These are phyloP conservation scores for Xestia c-nigrum DNA, from an alignment of 2,888 invertebrate genomes.

Conservation along the genomic window DNA sequence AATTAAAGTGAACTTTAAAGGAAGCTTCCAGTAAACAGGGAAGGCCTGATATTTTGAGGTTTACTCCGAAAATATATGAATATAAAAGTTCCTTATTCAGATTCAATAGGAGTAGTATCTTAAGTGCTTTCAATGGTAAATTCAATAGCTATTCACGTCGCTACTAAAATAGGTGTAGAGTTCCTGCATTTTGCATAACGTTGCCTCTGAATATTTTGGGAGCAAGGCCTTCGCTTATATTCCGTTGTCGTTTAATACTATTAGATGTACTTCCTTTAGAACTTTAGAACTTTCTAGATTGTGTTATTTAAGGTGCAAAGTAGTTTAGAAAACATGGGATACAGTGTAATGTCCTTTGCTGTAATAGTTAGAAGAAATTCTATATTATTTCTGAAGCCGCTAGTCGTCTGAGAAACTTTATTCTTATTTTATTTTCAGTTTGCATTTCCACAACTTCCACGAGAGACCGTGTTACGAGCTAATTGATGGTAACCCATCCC, in stretches of 20 bases:
- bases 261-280: constrained; percentile 32
- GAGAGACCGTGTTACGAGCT: neutral
- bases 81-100: constrained; percentile 46
- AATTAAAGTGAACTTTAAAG: constrained; percentile 42
- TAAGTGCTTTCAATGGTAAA: constrained; percentile 63
- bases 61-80: constrained; percentile 40
- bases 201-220: constrained; percentile 64
- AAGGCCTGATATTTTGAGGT: constrained; percentile 30
- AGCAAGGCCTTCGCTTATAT: constrained; percentile 45
- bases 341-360: neutral
- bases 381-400: too few species aligned
- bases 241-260: constrained; percentile 52
- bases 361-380: neutral
- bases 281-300: constrained; percentile 27
- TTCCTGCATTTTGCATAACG: constrained; percentile 71
- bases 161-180: constrained; percentile 57
- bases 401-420: too few species aligned
- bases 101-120: constrained; percentile 59
- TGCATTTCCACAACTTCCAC: neutral
- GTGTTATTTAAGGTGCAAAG: constrained; percentile 24
- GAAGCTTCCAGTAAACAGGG: neutral
- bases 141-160: constrained; percentile 64
- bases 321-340: constrained; percentile 4
- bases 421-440: neutral
- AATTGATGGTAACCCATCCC: neutral